These are phyloP conservation scores for Netelia fuscicornis DNA, from an alignment of 2,888 invertebrate species.

Conservation along the genomic window DNA sequence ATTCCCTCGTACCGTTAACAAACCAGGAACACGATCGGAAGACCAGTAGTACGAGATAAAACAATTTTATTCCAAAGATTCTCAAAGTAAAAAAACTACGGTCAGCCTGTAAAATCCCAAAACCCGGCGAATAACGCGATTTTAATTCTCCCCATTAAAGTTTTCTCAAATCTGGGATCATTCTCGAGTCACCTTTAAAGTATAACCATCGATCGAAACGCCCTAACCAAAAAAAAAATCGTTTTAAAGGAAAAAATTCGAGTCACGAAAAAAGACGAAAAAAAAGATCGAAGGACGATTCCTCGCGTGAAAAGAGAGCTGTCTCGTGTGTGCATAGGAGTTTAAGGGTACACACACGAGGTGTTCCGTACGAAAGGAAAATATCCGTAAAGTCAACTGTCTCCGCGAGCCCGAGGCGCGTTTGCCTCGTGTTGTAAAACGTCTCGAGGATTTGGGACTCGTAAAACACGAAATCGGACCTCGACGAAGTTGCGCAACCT, in stretches of 20 bases:
- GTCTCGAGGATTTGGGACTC: slow-evolving; percentile 73
- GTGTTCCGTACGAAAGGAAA: slow-evolving; percentile 45
- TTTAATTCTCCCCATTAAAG: no score
- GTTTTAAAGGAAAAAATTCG: slow-evolving; percentile 24
- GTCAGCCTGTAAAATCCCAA: neutral
- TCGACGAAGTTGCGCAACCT: slow-evolving; percentile 71
- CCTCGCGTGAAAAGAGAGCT: slow-evolving; percentile 1
- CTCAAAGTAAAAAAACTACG: neutral
- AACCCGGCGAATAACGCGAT: neutral
- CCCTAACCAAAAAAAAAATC: neutral
- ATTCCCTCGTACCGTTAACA: neutral
- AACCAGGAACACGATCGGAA: neutral
- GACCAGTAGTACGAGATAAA: neutral
- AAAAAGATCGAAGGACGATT: slow-evolving; percentile 22
- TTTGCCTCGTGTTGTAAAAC: slow-evolving; percentile 27
- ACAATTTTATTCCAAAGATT: neutral
- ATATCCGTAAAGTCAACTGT: slow-evolving; percentile 47
- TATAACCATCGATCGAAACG: no score
- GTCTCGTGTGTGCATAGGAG: slow-evolving; percentile 34
- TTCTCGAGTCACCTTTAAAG: no score
- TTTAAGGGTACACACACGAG: slow-evolving; percentile 29
- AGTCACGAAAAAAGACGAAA: neutral
- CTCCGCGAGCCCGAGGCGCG: slow-evolving; percentile 19
- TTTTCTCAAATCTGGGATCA: no score
- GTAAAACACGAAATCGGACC: slow-evolving; percentile 73